phyloP scores from a whole-genome alignment of 2,888 invertebrate species.

The Synergus itoensis region DNA sequence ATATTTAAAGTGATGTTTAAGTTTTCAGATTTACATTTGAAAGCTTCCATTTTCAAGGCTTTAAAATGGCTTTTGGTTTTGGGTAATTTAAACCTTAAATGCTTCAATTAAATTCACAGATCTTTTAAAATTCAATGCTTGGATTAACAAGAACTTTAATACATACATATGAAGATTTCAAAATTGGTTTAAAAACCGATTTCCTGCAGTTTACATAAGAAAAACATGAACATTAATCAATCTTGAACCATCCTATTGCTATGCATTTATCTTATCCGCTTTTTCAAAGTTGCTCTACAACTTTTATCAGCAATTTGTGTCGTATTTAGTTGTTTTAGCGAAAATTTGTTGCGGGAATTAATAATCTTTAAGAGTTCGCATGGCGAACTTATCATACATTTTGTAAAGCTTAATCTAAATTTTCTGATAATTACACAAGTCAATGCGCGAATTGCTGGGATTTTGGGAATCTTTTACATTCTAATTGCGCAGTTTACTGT shows the following conservation, averaged over 20 bases:
- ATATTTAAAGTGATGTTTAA: background rate
- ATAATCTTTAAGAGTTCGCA: conserved; percentile 14
- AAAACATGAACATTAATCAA: background rate
- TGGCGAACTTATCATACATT: background rate
- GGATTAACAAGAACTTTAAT: background rate
- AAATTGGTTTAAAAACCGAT: background rate
- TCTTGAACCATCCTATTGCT: conserved; percentile 19
- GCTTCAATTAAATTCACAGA: too few species aligned
- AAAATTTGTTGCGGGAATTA: background rate
- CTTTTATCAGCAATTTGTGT: conserved; percentile 33
- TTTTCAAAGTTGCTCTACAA: conserved; percentile 32
- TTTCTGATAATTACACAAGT: background rate
- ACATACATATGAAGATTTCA: background rate
- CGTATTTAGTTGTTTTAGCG: conserved; percentile 11
- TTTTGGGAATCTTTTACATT: conserved; percentile 26
- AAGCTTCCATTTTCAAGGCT: too few species aligned
- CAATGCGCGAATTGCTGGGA: conserved; percentile 4
- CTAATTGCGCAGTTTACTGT: conserved; percentile 30
- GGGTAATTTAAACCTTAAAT: background rate
- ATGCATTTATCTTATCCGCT: conserved; percentile 38
- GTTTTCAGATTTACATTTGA: background rate
- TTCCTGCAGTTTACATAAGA: background rate
- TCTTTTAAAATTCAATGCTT: background rate
- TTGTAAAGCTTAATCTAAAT: background rate
- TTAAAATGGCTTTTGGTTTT: too few species aligned